Evolutionary conservation across 2,888 invertebrate genomes (phyloP), one percentile per base, ranked within the genome.

Genomic region (Serripes groenlandicus): DNA sequence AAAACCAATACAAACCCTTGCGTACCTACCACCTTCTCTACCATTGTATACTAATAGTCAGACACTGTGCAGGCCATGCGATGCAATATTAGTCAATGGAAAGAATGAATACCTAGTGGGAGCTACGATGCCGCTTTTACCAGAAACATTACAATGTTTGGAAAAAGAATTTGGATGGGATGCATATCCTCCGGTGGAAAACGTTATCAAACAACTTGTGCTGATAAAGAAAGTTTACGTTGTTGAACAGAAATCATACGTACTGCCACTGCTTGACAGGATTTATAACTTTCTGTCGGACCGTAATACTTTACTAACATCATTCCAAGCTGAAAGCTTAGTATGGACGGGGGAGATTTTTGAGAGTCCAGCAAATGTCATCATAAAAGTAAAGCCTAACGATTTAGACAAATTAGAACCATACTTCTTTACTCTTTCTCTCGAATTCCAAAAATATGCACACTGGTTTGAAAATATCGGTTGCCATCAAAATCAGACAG

Each of bases 331-430:
- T 0, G 56, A 78, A 26, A 30, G 68, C 32, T 66, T 73, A 28
- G 28, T 83, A 5, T 86, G 83, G 83, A 77, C 37, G 28, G 86
- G 86, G 9, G 64, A 81, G 49, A 60, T 73, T 7, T 86, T 86
- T 78, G 30, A 37, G 30, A 15, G 26, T 9, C 71, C 78, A 23
- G 52, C 35, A 15, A 71, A 42, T 23, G 37, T 78, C 18, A 74
- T 68, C 42, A 28, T 80, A 15, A 15, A 68, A 15, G 49, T 1
- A 28, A 68, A 35, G 9, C 3, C 28, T 15, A 52, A 69, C 7
- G 83, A 83, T 58, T 74, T 83, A 30, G 52, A 56, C 15, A 9
- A 30, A 5, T 32, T 83, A 18, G 37, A 70, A 26, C 86, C 86
- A 23, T 86, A 81, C 49, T 64, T 81, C 32, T 64, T 42, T 32